phyloP scores from a whole-genome alignment of 2,888 invertebrate genomes.

The Eupithecia abbreviata region DNA sequence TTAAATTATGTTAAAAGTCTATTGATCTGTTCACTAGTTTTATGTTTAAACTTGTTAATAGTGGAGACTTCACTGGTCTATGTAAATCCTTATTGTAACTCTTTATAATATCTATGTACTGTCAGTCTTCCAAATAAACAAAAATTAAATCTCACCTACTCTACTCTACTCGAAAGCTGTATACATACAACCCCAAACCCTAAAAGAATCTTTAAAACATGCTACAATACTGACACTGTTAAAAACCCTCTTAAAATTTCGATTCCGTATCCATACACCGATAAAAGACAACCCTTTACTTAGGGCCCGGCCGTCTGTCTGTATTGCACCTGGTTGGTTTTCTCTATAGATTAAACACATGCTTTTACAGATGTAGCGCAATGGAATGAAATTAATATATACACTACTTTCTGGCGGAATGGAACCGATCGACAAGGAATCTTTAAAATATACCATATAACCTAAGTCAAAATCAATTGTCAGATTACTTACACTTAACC shows the following conservation, averaged over 20 bases:
- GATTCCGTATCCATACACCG: background rate
- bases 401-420: no score
- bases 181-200: background rate
- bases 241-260: background rate
- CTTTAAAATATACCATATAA: no score
- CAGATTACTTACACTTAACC: no score
- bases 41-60: no score
- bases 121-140: no score
- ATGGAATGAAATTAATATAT: background rate
- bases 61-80: no score
- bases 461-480: no score
- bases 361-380: background rate
- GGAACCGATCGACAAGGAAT: no score
- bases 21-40: no score
- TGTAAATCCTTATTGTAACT: no score
- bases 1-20: no score
- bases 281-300: background rate
- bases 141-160: background rate
- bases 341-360: background rate
- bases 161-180: background rate
- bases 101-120: no score
- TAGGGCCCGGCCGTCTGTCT: background rate
- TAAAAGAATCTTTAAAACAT: background rate
- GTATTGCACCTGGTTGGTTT: background rate
- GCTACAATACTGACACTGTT: background rate